These are phyloP conservation scores for Pristis pectinata DNA, from an alignment of 2,797 vertebrate species.

Conservation along the genomic window DNA sequence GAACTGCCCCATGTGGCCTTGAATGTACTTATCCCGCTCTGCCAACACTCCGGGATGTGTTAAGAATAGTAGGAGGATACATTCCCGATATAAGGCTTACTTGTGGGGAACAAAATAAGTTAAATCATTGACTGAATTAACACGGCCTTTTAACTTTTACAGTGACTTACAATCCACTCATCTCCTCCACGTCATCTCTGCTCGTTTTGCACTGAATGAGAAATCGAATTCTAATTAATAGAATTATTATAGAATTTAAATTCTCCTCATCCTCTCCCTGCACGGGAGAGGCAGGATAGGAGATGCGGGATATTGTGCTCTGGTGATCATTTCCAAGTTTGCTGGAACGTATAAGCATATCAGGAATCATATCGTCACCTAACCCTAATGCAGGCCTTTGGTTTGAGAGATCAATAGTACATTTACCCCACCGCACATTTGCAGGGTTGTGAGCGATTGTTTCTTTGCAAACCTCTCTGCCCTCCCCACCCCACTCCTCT, in stretches of 20 bases:
- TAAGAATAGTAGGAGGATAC: not conserved
- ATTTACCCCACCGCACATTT: not conserved
- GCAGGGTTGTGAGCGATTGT: not conserved
- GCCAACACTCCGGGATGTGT: not conserved
- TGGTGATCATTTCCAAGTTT: not conserved
- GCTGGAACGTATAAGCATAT: not conserved
- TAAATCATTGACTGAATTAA: not conserved
- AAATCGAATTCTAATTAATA: not conserved
- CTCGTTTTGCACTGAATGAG: not conserved
- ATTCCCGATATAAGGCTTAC: not conserved
- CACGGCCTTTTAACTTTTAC: not conserved
- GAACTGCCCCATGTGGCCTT: not conserved
- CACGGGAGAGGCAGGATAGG: not conserved
- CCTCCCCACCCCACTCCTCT: no score
- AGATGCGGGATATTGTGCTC: not conserved
- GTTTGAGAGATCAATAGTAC: not conserved
- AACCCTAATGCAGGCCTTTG: not conserved
- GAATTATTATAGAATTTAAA: no score
- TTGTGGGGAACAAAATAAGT: not conserved
- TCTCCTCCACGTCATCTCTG: not conserved
- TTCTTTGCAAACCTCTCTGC: not conserved
- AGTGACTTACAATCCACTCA: not conserved
- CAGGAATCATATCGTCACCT: not conserved
- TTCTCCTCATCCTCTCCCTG: not conserved
- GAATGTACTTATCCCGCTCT: not conserved